Base-by-base conservation (phyloP, 2,113 vertebrate species). In the Condylura cristata region DNA sequence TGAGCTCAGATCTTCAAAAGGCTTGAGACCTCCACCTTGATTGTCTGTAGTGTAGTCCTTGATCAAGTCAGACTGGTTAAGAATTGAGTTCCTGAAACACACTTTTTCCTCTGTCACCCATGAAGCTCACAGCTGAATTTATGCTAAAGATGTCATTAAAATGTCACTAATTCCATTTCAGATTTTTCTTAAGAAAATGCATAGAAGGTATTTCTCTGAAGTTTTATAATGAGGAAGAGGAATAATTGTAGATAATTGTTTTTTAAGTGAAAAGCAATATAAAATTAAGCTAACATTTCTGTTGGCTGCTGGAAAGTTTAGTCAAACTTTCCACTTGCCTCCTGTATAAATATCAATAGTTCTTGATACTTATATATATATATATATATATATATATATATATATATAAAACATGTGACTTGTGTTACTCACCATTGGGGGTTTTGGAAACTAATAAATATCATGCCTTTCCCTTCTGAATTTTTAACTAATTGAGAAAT, bases 121-220 rank as follows among this genome's bases (percentile, higher is more conserved):
- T 44, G 58, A 56, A 46, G 39, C 34, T 56, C 58, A 46, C 17
- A 6, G 48, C 78, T 12, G 22, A 81, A 74, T 48, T 86, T 41
- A 13, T 65, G 46, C 16, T 60, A 41, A 61, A 16, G 65, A 16
- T 56, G 37, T 51, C 48, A 70, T 44, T 71, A 34, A 66, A 90
- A 74, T 86, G 41, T 53, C 81, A 20, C 51, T 46, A 32, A 86
- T 74, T 58, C n/a, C 48, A 39, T 53, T 39, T 26, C 13, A 53
- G 41, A 68, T 58, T 94, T 89, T 71, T 58, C 39, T 94, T 72
- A 46, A 32, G 61, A 82, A 91, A 90, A 85, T 68, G 74, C 34
- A 79, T 44, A 34, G 10, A 60, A 87, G 56, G 7, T 58, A 53
- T 82, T 83, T 82, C 58, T 91, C 30, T 68, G 3, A 32, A 39